A percentile compares a stretch with the other conserved stretches of the same genome.
phyloP scores from a whole-genome alignment of 2,797 vertebrate species.

The Tiaroga cobitis region DNA sequence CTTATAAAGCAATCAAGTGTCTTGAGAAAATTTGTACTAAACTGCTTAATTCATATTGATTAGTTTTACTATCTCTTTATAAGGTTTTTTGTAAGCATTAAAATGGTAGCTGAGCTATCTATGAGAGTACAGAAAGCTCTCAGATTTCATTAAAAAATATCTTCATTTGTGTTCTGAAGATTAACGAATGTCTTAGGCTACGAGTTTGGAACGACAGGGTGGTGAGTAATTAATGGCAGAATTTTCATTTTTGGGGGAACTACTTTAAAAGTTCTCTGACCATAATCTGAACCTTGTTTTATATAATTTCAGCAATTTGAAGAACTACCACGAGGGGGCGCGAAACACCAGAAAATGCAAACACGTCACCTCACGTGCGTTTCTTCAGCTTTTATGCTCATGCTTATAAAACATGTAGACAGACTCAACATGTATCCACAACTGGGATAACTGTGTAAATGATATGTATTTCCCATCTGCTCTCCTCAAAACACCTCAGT shows the following conservation, averaged over 20 bases:
- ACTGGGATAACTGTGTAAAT: neutral
- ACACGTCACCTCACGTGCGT: neutral
- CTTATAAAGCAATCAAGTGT: no score
- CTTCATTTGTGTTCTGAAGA: no score
- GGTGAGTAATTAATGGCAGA: no score
- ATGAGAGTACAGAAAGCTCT: no score
- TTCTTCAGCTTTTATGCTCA: neutral
- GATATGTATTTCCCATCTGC: neutral
- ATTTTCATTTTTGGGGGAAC: no score
- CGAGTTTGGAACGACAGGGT: no score
- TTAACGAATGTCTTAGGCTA: no score
- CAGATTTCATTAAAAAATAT: no score
- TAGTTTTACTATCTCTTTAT: no score
- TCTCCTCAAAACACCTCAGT: neutral
- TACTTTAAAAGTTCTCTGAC: neutral
- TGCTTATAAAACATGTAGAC: neutral
- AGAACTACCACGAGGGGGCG: conserved; percentile 7
- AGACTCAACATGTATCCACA: neutral
- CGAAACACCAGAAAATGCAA: neutral
- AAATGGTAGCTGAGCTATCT: no score
- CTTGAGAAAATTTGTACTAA: no score
- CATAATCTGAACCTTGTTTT: neutral
- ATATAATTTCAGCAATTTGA: neutral
- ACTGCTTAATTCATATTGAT: no score
- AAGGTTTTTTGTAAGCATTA: rapidly evolving